These are phyloP conservation scores for Zophobas morio DNA, from an alignment of 1,140 invertebrate genomes.

Conservation along the genomic window DNA sequence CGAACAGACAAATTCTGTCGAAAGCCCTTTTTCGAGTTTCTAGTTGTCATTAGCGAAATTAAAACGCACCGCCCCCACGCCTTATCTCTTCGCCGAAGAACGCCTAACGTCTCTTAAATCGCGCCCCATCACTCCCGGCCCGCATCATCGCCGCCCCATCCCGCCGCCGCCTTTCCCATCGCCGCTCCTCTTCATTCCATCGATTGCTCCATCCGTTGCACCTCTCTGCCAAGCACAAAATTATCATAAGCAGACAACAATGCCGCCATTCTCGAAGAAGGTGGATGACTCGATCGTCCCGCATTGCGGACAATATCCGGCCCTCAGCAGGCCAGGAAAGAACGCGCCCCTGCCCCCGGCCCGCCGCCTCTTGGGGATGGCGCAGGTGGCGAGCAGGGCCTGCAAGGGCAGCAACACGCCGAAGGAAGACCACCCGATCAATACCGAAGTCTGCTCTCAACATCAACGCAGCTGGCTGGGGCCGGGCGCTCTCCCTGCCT, in stretches of 20 bases:
- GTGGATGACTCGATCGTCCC: slow-evolving; percentile 32
- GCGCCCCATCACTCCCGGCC: no score
- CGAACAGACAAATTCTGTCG: no score
- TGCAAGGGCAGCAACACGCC: slow-evolving; percentile 34
- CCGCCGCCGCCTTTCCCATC: background rate
- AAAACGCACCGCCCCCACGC: no score
- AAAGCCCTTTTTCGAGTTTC: no score
- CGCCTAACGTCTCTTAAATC: no score
- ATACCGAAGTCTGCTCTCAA: slow-evolving; percentile 36
- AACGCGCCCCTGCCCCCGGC: background rate
- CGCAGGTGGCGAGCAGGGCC: slow-evolving; percentile 32
- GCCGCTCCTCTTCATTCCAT: background rate
- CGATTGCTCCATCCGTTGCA: background rate
- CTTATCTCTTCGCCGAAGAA: no score
- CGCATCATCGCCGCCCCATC: no score
- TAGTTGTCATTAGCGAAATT: no score
- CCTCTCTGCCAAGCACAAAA: background rate
- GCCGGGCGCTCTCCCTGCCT: slow-evolving; percentile 24
- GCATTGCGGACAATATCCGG: slow-evolving; percentile 39
- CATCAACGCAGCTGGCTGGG: slow-evolving; percentile 36
- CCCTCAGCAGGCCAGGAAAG: slow-evolving; percentile 38
- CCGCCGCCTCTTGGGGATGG: slow-evolving; percentile 28
- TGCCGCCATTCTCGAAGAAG: slow-evolving; percentile 10
- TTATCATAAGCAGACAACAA: slow-evolving; percentile 31
- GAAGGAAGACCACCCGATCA: slow-evolving; percentile 22